Evolutionary conservation across 2,888 invertebrate genomes (phyloP).

Genomic region (Eumerus sabulonum): DNA sequence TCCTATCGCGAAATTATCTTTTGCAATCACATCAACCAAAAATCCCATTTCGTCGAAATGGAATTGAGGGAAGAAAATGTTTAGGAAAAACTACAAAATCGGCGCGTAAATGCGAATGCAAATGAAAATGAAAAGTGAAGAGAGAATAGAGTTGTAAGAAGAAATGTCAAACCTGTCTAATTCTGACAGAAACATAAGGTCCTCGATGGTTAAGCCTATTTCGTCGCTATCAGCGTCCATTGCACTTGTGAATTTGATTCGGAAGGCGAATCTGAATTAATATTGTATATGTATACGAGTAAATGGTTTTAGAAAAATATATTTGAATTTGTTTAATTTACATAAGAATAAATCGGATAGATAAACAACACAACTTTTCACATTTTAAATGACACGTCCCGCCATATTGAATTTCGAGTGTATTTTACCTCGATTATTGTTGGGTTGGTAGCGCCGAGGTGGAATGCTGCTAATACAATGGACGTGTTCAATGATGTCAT

Average conservation of each 20-base stretch:
- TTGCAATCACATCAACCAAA: not conserved
- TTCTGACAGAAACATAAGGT: constrained; percentile 91
- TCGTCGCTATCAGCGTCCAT: constrained; percentile 69
- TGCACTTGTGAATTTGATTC: constrained; percentile 68
- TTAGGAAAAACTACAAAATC: constrained; percentile 44
- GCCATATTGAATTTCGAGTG: constrained; percentile 70
- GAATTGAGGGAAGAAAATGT: constrained; percentile 13
- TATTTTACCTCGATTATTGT: constrained; percentile 45
- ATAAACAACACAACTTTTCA: constrained; percentile 70
- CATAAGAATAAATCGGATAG: constrained; percentile 68
- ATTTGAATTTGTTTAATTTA: constrained; percentile 66
- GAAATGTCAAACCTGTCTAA: constrained; percentile 86
- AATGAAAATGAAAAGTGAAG: constrained; percentile 65
- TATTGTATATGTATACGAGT: constrained; percentile 52
- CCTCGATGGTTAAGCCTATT: constrained; percentile 84
- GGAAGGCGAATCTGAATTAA: constrained; percentile 55
- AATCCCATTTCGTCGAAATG: constrained; percentile 17
- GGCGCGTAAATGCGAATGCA: constrained; percentile 67
- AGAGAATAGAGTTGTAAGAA: constrained; percentile 67
- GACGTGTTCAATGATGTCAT: constrained; percentile 41
- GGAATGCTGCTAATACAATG: constrained; percentile 49
- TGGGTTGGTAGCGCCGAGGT: constrained; percentile 52
- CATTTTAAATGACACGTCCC: constrained; percentile 70
- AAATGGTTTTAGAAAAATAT: constrained; percentile 63
- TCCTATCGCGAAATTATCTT: constrained; percentile 2